Conservation (phyloP, 2,888 invertebrate species). For the Coelogynopora nodosa region DNA sequence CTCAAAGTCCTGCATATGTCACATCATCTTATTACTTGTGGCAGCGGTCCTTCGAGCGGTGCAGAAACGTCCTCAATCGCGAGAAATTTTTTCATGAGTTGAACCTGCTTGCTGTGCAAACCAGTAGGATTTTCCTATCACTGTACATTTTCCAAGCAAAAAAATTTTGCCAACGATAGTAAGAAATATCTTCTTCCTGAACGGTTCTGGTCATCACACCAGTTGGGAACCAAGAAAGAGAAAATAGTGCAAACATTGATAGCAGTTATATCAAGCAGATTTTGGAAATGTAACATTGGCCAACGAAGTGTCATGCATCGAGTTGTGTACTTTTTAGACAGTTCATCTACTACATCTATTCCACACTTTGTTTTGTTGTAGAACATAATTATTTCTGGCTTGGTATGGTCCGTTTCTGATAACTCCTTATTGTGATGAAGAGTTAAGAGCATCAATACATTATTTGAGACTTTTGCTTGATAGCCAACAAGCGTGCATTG, state of each 20-base stretch:
- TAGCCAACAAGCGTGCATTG: constrained; percentile 12
- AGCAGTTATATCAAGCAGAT: constrained; percentile 20
- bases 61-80: background rate
- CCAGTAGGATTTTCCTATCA: background rate
- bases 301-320: background rate
- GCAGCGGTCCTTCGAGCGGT: background rate
- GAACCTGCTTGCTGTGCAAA: background rate
- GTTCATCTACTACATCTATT: constrained; percentile 20
- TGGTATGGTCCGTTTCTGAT: background rate
- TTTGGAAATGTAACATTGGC: constrained; percentile 16
- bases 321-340: constrained; percentile 8
- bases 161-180: background rate
- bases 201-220: background rate
- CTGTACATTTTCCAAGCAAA: background rate
- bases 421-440: background rate
- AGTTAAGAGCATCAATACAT: constrained; percentile 12
- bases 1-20: background rate
- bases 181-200: background rate
- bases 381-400: background rate
- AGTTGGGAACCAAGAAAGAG: background rate
- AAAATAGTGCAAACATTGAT: constrained; percentile 24
- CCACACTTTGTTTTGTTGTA: constrained; percentile 1
- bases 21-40: background rate
- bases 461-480: background rate
- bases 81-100: background rate